phyloP scores from a whole-genome alignment of 2,113 vertebrate genomes.

The Deroptyus accipitrinus region DNA sequence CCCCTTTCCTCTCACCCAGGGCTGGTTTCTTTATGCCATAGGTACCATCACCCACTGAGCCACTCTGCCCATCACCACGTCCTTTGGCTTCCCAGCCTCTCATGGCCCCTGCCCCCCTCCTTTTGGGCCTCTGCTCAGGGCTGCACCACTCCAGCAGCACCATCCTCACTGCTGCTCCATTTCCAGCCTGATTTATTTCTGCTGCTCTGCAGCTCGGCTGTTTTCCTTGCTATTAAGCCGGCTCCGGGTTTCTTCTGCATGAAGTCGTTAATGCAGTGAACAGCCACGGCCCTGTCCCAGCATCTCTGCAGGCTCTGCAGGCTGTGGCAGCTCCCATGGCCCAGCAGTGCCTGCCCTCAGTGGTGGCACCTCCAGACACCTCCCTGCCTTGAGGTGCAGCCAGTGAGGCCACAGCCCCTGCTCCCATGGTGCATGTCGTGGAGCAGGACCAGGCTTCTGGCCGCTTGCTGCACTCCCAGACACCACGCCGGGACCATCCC shows the following conservation, averaged over 20 bases:
- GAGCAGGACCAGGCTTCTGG: neutral
- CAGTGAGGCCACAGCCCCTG: rapidly evolving
- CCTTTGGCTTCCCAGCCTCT: neutral
- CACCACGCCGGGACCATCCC: rapidly evolving
- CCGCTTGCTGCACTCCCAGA: rapidly evolving
- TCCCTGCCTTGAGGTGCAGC: rapidly evolving
- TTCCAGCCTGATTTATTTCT: conserved; percentile 67
- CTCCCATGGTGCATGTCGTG: rapidly evolving
- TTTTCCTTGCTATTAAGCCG: conserved; percentile 28
- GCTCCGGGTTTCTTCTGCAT: conserved; percentile 1
- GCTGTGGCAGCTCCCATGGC: neutral
- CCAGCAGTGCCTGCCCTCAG: rapidly evolving
- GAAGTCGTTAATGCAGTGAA: conserved; percentile 21
- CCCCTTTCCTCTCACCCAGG: rapidly evolving
- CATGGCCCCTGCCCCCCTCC: rapidly evolving
- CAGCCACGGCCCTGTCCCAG: neutral
- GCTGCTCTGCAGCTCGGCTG: conserved; percentile 64
- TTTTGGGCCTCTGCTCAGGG: neutral
- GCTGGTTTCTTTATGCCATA: rapidly evolving
- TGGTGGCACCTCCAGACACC: rapidly evolving
- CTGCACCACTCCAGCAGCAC: neutral
- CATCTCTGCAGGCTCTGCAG: neutral
- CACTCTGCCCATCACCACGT: neutral
- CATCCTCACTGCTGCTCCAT: conserved; percentile 7
- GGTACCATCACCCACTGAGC: rapidly evolving